Evolutionary conservation across 2,113 vertebrate genomes (phyloP).

Genomic region (Telmatochromis brichardi): DNA sequence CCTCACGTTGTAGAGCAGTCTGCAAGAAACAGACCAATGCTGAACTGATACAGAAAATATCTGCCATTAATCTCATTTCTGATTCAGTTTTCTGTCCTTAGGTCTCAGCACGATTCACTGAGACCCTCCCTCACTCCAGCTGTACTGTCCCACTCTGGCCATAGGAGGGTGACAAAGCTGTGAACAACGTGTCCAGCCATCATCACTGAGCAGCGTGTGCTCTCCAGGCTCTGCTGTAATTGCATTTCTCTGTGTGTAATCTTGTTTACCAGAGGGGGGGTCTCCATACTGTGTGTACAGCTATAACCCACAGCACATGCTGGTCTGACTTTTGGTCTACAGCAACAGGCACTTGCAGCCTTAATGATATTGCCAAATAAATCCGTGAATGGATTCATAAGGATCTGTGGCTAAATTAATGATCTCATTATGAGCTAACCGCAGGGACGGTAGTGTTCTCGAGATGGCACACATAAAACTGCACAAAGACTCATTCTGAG

Average conservation of each 20-base stretch:
- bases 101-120: neutral
- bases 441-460: neutral
- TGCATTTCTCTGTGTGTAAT: neutral
- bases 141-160: neutral
- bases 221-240: neutral
- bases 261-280: conserved; percentile 14
- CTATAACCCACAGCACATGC: neutral
- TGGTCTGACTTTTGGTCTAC: neutral
- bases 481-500: neutral
- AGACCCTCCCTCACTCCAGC: neutral
- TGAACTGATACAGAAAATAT: neutral
- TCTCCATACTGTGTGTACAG: neutral
- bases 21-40: neutral
- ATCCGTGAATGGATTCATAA: neutral
- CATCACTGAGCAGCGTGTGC: neutral
- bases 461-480: neutral
- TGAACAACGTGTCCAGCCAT: neutral
- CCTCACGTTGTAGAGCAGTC: neutral
- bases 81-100: neutral
- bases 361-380: conserved; percentile 25
- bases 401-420: conserved; percentile 7
- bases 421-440: conserved; percentile 19
- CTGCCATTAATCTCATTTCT: neutral
- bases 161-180: conserved; percentile 6
- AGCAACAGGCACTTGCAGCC: conserved; percentile 16